Evolutionary conservation across 2,888 invertebrate genomes (phyloP), one percentile per base, ranked within the genome.

Genomic region (Trachelus troglodyta): DNA sequence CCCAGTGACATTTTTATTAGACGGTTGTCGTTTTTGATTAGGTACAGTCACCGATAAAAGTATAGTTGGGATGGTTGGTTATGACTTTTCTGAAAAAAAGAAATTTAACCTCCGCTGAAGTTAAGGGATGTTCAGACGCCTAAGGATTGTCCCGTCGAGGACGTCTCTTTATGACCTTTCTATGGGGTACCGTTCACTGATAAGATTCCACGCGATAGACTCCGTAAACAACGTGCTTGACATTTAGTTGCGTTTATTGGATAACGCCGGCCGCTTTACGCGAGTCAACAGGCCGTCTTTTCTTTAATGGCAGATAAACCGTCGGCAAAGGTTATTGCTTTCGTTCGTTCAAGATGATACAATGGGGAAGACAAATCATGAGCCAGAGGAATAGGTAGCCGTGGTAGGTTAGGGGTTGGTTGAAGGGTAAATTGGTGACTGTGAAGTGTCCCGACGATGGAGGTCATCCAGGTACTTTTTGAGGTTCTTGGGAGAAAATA

Each of bases 231-330:
- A 73, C 75, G 75, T 37, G 78, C 34, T 74, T 74, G 77, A 77
- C 77, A 78, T 79, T 82, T 77, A 79, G 77, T 77, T 76, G 77
- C 81, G 78, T 78, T 79, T 82, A 82, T 82, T 79, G 79, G 82
- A 82, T 81, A 82, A 80, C 76, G 76, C 74, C 71, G 75, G 30
- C 82, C 76, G 83, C 81, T 82, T 79, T 30, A 69, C 33, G 33
- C 30, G 15, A 83, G 83, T 87, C 87, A 88, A 87, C 86, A 83
- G 86, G 81, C 86, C 85, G 85, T 89, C 86, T 84, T 85, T 69
- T 30, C 84, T 85, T 87, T 88, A 86, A 89, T 84, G 85, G 80
- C 80, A 79, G 83, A 87, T 88, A 88, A 88, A 88, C 83, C 82
- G 81, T 80, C 79, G 78, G 79, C 75, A 69, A 78, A 78, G 76